Conservation (phyloP, 1,140 invertebrate species). For the Drosophila obscura region DNA sequence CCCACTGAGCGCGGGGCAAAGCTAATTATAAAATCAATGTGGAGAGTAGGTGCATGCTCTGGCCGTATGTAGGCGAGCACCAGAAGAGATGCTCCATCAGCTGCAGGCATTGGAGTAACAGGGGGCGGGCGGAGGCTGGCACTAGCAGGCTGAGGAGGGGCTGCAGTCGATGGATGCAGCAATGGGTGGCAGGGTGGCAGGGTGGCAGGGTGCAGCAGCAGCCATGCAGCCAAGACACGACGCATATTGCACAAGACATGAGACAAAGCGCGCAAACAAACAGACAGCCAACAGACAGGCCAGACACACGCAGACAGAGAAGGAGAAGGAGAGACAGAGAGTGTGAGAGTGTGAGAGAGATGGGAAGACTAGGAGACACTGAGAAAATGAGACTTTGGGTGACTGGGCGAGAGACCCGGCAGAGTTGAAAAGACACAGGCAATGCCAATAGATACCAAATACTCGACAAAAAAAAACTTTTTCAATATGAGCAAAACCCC, state of each 20-base stretch:
- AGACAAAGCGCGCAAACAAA: slow-evolving; percentile 65
- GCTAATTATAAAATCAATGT: slow-evolving; percentile 77
- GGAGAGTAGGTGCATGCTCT: slow-evolving; percentile 44
- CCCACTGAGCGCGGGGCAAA: slow-evolving; percentile 25
- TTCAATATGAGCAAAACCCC: slow-evolving; percentile 63
- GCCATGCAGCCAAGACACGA: slow-evolving; percentile 54
- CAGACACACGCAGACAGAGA: slow-evolving; percentile 29
- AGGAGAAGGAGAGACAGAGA: slow-evolving; percentile 1
- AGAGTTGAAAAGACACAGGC: slow-evolving; percentile 34
- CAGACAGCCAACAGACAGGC: slow-evolving; percentile 54
- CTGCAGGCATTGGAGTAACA: background rate
- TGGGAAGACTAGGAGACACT: background rate
- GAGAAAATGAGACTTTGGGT: background rate
- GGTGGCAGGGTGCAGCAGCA: background rate
- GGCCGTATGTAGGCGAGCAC: background rate
- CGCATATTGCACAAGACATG: slow-evolving; percentile 70
- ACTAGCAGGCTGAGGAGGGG: background rate
- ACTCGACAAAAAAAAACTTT: slow-evolving; percentile 65
- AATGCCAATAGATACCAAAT: slow-evolving; percentile 42
- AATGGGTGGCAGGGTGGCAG: slow-evolving; percentile 2
- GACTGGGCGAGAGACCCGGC: background rate
- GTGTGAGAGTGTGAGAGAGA: background rate
- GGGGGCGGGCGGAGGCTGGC: too few species aligned
- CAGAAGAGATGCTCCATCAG: background rate
- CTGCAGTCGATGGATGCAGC: background rate